Evolutionary conservation across 2,888 invertebrate species (phyloP), one percentile per base, ranked within the genome.

Genomic region (Drosophila stalkeri): DNA sequence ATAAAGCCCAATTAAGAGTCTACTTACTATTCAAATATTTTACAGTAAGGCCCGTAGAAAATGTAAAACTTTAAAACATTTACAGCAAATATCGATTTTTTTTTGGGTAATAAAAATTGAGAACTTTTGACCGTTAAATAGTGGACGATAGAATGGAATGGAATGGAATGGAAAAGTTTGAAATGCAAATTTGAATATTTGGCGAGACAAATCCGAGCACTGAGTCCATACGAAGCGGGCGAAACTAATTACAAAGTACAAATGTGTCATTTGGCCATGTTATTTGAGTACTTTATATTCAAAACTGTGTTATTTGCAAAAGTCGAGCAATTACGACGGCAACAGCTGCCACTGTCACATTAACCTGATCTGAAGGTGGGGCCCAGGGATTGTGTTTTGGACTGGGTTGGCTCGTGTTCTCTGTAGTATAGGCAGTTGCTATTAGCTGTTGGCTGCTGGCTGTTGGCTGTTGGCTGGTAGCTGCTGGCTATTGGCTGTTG

Each of bases 271-370:
- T 27, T 59, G 54, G 37, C 70, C 76, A 54, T 85, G 86, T 85
- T 70, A 77, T 77, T 71, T 63, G 80, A 74, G 23, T 86, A 86
- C 77, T 88, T 90, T 90, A 82, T 88, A 90, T 90, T 90, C 86
- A 90, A 90, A 88, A 89, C 69, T 85, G 90, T 85, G 88, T 89
- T 89, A 85, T 85, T 87, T 89, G 90, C 85, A 69, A 84, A 81
- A 85, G 86, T 75, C 75, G 72, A 80, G 68, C 49, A 52, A 56
- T 46, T 57, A 72, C 65, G 44, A 33, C 59, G 72, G 68, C 78
- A 75, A 75, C 90, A 90, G 80, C 89, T 90, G 90, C 64, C 75
- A 66, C 74, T 88, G 90, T 86, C 86, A 86, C 86, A 86, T 86
- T 82, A 88, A 88, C 83, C 86, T 73, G 73, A 67, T 75, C 81